These are phyloP conservation scores for Sceliomorpha sp. DNA, from an alignment of 2,888 invertebrate species.

Conservation along the genomic window DNA sequence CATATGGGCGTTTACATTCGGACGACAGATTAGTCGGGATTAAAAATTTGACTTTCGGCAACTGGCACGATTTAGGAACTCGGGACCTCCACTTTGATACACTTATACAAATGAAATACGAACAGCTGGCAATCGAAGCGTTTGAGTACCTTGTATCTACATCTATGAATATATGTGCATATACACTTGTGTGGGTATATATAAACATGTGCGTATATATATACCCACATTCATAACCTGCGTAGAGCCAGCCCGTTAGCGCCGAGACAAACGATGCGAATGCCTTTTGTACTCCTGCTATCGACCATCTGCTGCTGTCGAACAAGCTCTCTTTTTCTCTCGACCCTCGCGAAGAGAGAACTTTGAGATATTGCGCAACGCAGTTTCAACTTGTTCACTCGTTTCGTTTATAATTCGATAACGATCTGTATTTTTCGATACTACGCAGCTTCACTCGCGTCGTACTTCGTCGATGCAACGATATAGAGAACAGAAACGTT, in stretches of 20 bases:
- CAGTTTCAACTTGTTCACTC: background rate
- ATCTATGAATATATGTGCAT: slow-evolving; percentile 11
- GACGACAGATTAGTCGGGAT: too few relatives aligned
- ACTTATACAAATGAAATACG: slow-evolving; percentile 8
- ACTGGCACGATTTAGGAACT: background rate
- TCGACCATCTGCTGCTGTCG: slow-evolving; percentile 51
- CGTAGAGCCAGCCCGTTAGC: slow-evolving; percentile 47
- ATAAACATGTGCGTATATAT: too few relatives aligned
- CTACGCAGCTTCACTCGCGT: too few relatives aligned
- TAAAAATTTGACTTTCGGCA: background rate
- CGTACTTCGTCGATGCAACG: too few relatives aligned
- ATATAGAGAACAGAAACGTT: too few relatives aligned
- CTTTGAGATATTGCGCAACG: background rate
- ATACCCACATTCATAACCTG: slow-evolving; percentile 1
- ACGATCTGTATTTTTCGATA: too few relatives aligned
- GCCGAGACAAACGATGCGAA: slow-evolving; percentile 43
- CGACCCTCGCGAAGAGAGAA: slow-evolving; percentile 2
- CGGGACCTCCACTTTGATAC: background rate
- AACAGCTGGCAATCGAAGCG: slow-evolving; percentile 33
- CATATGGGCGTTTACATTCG: background rate
- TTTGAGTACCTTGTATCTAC: slow-evolving; percentile 5
- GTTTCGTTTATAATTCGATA: too few relatives aligned
- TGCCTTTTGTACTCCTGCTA: slow-evolving; percentile 40
- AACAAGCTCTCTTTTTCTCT: slow-evolving; percentile 1
- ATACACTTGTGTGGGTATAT: too few relatives aligned